Evolutionary conservation across 2,797 vertebrate genomes (phyloP), one percentile per base, ranked within the genome.

Genomic region (Pantherophis vulpinus): DNA sequence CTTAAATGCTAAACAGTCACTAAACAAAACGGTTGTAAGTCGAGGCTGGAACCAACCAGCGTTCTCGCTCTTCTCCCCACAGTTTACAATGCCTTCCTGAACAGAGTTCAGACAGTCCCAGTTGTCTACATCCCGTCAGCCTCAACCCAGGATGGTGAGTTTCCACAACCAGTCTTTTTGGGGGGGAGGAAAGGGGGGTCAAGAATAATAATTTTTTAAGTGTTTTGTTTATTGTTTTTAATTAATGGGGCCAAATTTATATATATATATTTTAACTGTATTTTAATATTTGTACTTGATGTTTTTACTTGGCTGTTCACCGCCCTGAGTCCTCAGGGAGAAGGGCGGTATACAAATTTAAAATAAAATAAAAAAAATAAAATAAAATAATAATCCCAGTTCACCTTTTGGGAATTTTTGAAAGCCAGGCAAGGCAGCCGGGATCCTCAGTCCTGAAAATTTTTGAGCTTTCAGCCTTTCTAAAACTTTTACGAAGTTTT

Each of bases 1-100:
- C 47, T 47, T 47, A 47, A 47, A 6, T 47, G 47, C 47, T 47
- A 47, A 60, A 61, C 27, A 1, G 11, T 5, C 61, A 12, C 27
- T 29, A 61, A 61, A 11, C 0, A 0, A 63, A 5, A 5, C 12
- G 1, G 0, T 13, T 12, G 27, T n/a, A 66, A 66, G 4, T 66
- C 25, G 59, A 7, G 54, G 12, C 63, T 23, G 29, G 90, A 60
- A 32, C 55, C 61, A n/a, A 91, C 51, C 87, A 6, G 61, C 9
- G 4, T 11, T 20, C 1, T 63, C 29, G 2, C 3, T 37, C 32
- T 87, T 86, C n/a, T 87, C 74, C 61, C 87, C 51, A 20, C 91
- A 97, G 97, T 94, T 9, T 97, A 97, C 56, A 97, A 94, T 0
- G 95, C 96, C 23, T 96, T 97, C 90, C 90, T 97, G 23, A 95